These are phyloP conservation scores for Drosophila bocqueti DNA, from an alignment of 1,140 invertebrate genomes.

Conservation along the genomic window DNA sequence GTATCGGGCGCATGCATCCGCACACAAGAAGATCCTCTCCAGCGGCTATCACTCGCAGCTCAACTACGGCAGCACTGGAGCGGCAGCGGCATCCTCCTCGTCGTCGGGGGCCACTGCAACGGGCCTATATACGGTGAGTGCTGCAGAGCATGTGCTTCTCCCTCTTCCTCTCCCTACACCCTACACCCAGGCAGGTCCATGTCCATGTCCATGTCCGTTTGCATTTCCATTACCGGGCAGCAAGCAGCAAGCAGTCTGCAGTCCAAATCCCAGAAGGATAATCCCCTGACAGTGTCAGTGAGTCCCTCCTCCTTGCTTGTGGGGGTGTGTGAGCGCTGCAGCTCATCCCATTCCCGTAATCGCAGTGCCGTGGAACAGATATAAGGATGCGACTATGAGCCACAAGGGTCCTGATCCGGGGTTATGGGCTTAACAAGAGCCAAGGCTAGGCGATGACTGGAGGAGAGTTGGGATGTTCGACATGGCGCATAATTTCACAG, in stretches of 20 bases:
- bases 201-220: not conserved
- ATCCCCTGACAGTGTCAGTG: constrained; percentile 15
- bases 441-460: not conserved
- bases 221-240: constrained; percentile 8
- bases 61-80: constrained; percentile 91
- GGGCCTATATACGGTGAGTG: constrained; percentile 86
- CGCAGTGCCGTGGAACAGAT: not conserved
- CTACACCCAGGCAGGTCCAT: not conserved
- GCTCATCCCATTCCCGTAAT: constrained; percentile 8
- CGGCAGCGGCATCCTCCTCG: constrained; percentile 86
- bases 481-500: no score
- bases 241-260: constrained; percentile 3
- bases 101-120: constrained; percentile 85
- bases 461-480: not conserved
- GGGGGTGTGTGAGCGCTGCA: no score
- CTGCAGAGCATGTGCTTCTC: not conserved
- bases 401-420: not conserved
- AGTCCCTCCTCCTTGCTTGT: not conserved
- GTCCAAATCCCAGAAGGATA: constrained; percentile 5
- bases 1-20: constrained; percentile 92
- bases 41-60: constrained; percentile 91
- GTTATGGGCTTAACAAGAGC: no score
- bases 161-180: no score
- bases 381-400: not conserved
- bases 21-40: constrained; percentile 92